Percentiles rank a stretch among this genome's conserved stretches.
Evolutionary conservation across 37 sponge, comb jelly and placozoan species (phyloP).

Genomic region (Amphimedon queenslandica): DNA sequence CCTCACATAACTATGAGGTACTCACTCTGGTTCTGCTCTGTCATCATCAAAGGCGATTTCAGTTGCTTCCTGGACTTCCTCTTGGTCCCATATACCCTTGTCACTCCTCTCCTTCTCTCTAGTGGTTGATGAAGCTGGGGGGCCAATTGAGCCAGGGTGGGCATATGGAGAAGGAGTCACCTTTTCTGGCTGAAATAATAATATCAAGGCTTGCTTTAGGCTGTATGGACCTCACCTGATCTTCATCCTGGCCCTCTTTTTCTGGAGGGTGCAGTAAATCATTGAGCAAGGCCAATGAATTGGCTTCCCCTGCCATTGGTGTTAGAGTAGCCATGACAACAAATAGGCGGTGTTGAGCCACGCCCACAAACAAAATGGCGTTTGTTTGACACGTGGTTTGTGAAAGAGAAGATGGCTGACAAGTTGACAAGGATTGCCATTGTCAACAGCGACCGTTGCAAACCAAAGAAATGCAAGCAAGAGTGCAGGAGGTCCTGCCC

Average conservation of each 20-base stretch:
- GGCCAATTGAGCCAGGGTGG: constrained; percentile 71
- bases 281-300: constrained; percentile 34
- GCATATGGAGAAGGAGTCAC: constrained; percentile 34
- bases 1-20: neutral
- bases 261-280: constrained; percentile 52
- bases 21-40: constrained; percentile 81
- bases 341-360: neutral
- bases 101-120: neutral
- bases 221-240: constrained; percentile 5
- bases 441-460: constrained; percentile 88
- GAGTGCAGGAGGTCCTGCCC: constrained; percentile 97
- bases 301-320: constrained; percentile 30
- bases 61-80: constrained; percentile 33
- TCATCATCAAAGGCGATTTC: constrained; percentile 57
- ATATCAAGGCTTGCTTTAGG: neutral
- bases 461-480: constrained; percentile 96
- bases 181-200: constrained; percentile 24
- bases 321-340: neutral
- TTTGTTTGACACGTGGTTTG: neutral
- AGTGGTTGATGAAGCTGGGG: neutral
- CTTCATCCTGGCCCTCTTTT: constrained; percentile 38
- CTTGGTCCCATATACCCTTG: constrained; percentile 65
- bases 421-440: constrained; percentile 95
- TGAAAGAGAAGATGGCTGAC: constrained; percentile 33
- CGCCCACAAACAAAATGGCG: neutral